A percentile compares a stretch with the other conserved stretches of the same genome.
Conservation (phyloP, 2,888 invertebrate species). For the Lepidochitona cinerea region DNA sequence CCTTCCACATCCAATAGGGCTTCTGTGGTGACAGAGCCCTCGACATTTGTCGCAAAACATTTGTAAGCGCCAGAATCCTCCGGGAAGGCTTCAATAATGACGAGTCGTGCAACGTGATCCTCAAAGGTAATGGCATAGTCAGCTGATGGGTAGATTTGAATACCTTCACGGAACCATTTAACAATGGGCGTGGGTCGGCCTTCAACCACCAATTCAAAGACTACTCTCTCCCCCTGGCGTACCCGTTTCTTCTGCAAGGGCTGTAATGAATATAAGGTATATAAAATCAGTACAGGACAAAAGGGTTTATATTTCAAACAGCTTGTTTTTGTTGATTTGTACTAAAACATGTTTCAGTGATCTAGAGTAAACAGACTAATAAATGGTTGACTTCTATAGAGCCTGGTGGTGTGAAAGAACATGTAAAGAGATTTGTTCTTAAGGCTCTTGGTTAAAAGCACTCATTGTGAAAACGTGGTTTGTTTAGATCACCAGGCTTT, state of each 20-base stretch:
- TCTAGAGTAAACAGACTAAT: too few species aligned
- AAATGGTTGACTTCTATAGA: too few species aligned
- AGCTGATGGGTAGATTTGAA: slow-evolving; percentile 76
- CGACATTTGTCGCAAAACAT: slow-evolving; percentile 84
- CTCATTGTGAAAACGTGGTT: too few species aligned
- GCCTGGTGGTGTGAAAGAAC: too few species aligned
- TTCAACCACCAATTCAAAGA: slow-evolving; percentile 59
- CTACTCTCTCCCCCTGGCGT: slow-evolving; percentile 59
- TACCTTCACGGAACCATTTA: slow-evolving; percentile 66
- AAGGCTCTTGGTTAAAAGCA: too few species aligned
- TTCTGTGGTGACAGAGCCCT: slow-evolving; percentile 75
- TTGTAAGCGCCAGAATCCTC: slow-evolving; percentile 85
- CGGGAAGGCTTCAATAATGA: slow-evolving; percentile 77
- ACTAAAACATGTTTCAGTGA: too few species aligned
- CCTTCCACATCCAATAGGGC: slow-evolving; percentile 57
- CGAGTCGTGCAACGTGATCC: slow-evolving; percentile 82
- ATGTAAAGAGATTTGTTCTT: too few species aligned
- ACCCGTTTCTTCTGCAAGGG: slow-evolving; percentile 41
- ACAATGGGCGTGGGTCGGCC: slow-evolving; percentile 68
- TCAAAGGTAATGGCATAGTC: slow-evolving; percentile 80
- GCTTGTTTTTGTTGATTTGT: too few species aligned
- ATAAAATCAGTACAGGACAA: not conserved
- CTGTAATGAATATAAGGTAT: slow-evolving; percentile 24
- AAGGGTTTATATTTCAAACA: not conserved
- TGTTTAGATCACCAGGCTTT: too few species aligned